Evolutionary conservation across 1,140 invertebrate genomes (phyloP), one percentile per base, ranked within the genome.

Genomic region (Alviniconcha marisindica): DNA sequence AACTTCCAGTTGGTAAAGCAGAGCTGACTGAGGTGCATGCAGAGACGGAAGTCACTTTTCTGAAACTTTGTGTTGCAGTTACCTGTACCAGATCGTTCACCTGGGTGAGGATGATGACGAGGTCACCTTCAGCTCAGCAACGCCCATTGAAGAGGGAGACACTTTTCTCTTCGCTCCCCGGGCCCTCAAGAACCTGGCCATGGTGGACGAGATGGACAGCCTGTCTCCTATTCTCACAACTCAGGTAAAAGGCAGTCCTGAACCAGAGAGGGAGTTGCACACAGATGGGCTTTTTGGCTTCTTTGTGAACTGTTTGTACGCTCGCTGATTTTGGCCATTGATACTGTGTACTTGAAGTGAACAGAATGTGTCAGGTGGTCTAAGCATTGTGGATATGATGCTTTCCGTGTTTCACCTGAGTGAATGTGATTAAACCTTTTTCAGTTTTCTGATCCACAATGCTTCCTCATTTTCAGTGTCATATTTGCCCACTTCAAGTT

Each of bases 91-190:
- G 95, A 99, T 99, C 93, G 98, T 98, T 24, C 97, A 99, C 93
- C 94, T 99, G 85, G 99, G 98, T 44, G 99, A 99, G 94, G 98
- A 99, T 92, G 99, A 99, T 93, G 99, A 99, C 93, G 98, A 99
- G 90, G 97, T 98, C 5, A 98, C 99, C 93, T 99, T 99, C 91
- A 99, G 98, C 93, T 99, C 98, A 69, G 97, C 97, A 18, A 99
- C 99, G 96, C 98, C 98, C 3, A 92, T 99, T 54, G 98, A 99
- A 93, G 98, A 99, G 93, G 99, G 98, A 7, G 99, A 99, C 88
- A 99, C 98, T 4, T 99, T 99, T 93, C 99, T 99, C 94, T 99
- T 99, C 94, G 98, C 97, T 12, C 98, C 98, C 24, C 94, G 99
- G 90, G 95, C 96, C 3, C 94, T 99, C 0, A 96, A 98, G 90